Percentiles rank a stretch among this genome's conserved stretches.
Evolutionary conservation across 2,113 vertebrate species (phyloP).

Genomic region (Bucco capensis): DNA sequence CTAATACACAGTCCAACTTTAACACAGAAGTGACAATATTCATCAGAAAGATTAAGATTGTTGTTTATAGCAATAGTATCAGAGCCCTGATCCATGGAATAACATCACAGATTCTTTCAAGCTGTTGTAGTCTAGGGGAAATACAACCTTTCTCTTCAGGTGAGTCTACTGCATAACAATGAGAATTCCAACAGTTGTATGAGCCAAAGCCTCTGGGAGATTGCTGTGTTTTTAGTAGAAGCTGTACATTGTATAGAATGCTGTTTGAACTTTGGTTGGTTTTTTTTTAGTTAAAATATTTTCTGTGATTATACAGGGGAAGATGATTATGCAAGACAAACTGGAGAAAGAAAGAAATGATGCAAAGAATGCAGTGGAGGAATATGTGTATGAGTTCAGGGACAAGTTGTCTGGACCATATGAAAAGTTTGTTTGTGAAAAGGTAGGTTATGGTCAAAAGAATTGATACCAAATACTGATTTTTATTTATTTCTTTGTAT

Average conservation of each 20-base stretch:
- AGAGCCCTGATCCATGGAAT: neutral
- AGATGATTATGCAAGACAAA: slow-evolving; percentile 83
- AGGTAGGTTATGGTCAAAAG: slow-evolving; percentile 65
- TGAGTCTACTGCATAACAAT: neutral
- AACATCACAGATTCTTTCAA: neutral
- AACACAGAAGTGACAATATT: neutral
- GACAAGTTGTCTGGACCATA: slow-evolving; percentile 79
- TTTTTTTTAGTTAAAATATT: neutral
- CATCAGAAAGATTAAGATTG: neutral
- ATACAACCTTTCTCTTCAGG: neutral
- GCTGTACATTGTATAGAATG: neutral
- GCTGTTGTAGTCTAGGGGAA: neutral
- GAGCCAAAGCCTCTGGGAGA: neutral
- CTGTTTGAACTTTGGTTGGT: neutral
- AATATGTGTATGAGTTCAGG: slow-evolving; percentile 81
- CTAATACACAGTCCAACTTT: neutral
- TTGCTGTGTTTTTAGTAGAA: neutral
- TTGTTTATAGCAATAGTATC: neutral
- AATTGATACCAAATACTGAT: neutral
- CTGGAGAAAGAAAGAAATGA: slow-evolving; percentile 81
- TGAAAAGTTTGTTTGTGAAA: slow-evolving; percentile 71
- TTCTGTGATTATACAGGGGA: slow-evolving; percentile 62
- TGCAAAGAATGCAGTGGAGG: slow-evolving; percentile 83
- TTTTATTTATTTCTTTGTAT: too few species aligned
- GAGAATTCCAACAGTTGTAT: neutral